Conservation (phyloP, 2,797 vertebrate genomes). For the Geotrypetes seraphini region DNA sequence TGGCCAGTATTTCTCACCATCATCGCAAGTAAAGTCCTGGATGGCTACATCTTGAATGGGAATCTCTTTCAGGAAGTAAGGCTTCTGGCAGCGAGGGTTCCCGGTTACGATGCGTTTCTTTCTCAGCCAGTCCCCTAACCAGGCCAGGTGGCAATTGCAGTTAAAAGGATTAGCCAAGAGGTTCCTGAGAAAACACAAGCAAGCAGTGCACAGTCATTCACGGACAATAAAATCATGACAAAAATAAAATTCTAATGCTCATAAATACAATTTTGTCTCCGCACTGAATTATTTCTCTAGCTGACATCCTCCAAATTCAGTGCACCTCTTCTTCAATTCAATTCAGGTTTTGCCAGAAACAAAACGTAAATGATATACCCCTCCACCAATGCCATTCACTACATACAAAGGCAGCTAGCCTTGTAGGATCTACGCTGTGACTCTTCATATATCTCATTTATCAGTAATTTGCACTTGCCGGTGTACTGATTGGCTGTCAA, state of each 20-base stretch:
- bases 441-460: slow-evolving; percentile 34
- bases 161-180: slow-evolving; percentile 95
- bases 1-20: slow-evolving; percentile 78
- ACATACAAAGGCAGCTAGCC: slow-evolving; percentile 21
- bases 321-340: too few species aligned
- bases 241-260: neutral
- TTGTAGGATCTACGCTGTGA: slow-evolving; percentile 16
- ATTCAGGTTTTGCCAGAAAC: slow-evolving; percentile 7
- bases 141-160: slow-evolving; percentile 93
- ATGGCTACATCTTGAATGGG: slow-evolving; percentile 94
- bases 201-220: slow-evolving; percentile 2
- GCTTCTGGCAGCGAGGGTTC: slow-evolving; percentile 93
- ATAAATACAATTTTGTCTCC: too few species aligned
- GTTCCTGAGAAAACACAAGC: slow-evolving; percentile 57
- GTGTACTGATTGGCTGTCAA: slow-evolving; percentile 42
- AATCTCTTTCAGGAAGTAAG: slow-evolving; percentile 95
- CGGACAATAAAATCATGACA: neutral
- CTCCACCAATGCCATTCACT: slow-evolving; percentile 8
- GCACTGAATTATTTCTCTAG: neutral
- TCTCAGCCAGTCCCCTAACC: slow-evolving; percentile 93
- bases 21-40: slow-evolving; percentile 94
- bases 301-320: too few species aligned
- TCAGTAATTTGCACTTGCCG: slow-evolving; percentile 50
- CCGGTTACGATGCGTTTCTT: slow-evolving; percentile 93
- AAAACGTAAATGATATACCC: slow-evolving; percentile 1